Evolutionary conservation across 2,113 vertebrate genomes (phyloP).

Genomic region (Heterocephalus glaber): DNA sequence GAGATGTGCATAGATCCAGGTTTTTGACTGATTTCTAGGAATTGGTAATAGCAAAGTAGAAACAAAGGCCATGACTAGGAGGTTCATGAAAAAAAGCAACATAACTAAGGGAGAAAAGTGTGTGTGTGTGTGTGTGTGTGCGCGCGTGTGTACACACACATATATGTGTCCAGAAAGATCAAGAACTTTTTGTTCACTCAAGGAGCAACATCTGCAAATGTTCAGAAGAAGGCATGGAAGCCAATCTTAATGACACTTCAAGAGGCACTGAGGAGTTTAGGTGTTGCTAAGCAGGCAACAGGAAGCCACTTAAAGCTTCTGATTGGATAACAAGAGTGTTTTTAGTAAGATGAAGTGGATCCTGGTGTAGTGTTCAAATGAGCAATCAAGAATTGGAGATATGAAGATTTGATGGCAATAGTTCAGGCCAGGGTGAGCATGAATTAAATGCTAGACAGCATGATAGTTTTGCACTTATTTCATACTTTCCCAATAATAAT

Average conservation of each 20-base stretch:
- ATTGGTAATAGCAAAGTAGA: neutral
- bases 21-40: neutral
- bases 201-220: neutral
- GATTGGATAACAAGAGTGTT: neutral
- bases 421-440: neutral
- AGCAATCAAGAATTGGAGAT: neutral
- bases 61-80: neutral
- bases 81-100: neutral
- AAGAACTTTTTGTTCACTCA: neutral
- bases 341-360: neutral
- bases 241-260: neutral
- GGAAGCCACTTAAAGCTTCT: neutral
- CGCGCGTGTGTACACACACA: rapidly evolving
- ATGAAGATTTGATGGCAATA: neutral
- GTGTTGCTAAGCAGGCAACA: neutral
- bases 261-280: neutral
- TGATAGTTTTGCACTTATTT: neutral
- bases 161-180: neutral
- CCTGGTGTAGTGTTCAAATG: neutral
- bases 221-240: neutral
- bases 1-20: neutral
- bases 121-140: neutral
- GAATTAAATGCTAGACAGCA: neutral
- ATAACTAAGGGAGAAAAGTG: neutral
- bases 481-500: neutral